Evolutionary conservation across 2,797 vertebrate species (phyloP).

Genomic region (Peromyscus eremicus): DNA sequence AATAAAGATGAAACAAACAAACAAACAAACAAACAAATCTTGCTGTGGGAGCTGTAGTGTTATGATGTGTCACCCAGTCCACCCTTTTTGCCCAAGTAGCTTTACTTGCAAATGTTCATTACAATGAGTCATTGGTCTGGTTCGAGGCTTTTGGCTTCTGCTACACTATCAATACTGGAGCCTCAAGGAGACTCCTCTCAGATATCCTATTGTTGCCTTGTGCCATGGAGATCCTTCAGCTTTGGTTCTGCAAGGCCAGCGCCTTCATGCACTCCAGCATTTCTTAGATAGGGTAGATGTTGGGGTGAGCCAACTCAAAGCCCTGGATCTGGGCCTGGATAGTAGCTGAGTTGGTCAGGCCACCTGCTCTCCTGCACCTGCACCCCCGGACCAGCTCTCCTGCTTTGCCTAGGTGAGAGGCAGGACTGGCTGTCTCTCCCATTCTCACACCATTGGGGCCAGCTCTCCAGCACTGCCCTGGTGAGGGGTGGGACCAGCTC

Average conservation of each 20-base stretch:
- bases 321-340: background rate
- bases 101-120: background rate
- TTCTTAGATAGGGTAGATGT: background rate
- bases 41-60: background rate
- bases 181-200: background rate
- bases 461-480: background rate
- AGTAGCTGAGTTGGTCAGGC: background rate
- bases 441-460: background rate
- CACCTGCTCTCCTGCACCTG: background rate
- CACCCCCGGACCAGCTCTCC: background rate
- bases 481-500: background rate
- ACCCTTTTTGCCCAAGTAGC: background rate
- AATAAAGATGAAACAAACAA: background rate
- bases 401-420: background rate
- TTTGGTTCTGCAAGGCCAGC: background rate
- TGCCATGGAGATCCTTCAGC: background rate
- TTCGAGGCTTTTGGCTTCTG: background rate
- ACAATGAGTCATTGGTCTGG: background rate
- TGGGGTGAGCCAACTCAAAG: background rate
- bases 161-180: background rate
- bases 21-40: background rate
- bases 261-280: background rate
- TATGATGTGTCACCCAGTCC: background rate
- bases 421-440: background rate
- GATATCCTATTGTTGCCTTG: background rate